Base-by-base conservation (phyloP, 2,113 vertebrate genomes). In the Ciconia boyciana region DNA sequence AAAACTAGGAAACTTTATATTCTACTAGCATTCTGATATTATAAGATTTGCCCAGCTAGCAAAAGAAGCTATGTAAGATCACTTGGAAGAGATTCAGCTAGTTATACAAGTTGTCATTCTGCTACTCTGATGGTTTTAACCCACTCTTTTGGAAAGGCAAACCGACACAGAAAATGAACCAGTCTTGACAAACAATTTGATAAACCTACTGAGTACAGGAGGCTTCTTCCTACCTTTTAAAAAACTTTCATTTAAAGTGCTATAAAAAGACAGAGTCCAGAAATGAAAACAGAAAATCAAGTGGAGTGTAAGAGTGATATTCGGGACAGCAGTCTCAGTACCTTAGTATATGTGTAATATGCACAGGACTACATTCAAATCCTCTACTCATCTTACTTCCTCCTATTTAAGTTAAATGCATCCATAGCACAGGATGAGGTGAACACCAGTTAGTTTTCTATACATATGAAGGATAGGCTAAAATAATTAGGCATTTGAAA, bases 291-390 rank as follows among this genome's bases (percentile, higher is more conserved):
- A 77, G 79, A 86, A 72, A 76, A 34, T 43, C 36, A n/a, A 68
- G 11, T 7, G 25, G 6, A 48, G 4, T 22, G 9, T 16, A 28
- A 72, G 25, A 90, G 6, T 25, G 18, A 13, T 74, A 74, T 31
- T 17, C 80, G 36, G 55, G 24, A 44, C 29, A 52, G 22, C 9
- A 34, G 6, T 72, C 26, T 72, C 44, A 22, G 13, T 51, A 57
- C 12, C 24, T 79, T 34, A 69, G 20, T 39, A 39, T 25, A 39
- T 20, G 16, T 0, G 0, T 19, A 55, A 52, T 77, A 55, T 1
- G 2, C n/a, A 18, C 11, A 62, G 28, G n/a, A 60, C 13, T 65
- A 29, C 28, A 22, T 71, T 87, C 74, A 94, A 83, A 68, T 77
- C n/a, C 25, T 75, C 51, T 29, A 7, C 10, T 86, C 25, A 8